Base-by-base conservation (phyloP, 2,113 vertebrate genomes). In the Paradoxurus hermaphroditus region DNA sequence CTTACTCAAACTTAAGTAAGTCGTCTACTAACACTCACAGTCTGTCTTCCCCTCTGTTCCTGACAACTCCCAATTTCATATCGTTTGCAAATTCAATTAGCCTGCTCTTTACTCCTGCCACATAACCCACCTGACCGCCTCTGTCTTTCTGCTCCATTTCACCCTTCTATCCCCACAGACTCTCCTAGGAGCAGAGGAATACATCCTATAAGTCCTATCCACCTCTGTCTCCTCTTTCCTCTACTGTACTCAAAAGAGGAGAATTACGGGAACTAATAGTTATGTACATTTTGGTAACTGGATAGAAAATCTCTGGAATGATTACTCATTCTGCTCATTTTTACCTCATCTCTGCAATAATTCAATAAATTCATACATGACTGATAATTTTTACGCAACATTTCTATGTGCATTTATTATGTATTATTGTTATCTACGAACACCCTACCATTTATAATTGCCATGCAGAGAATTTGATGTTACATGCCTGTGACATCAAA, bases 21-120 rank as follows among this genome's bases (percentile, higher is more conserved):
- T 96, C 56, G n/a, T 65, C 63, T 79, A 18, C 84, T 84, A 84
- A 78, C 18, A 70, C n/a, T 90, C 70, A 2, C n/a, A 90, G 84
- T n/a, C 21, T 41, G 27, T 56, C 79, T 95, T 94, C 73, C 70
- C 95, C 59, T 90, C 90, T 95, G 97, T 36, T 95, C 65, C 84
- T 87, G 44, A 94, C 86, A 96, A 90, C 83, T 96, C 96, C 79
- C 96, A 95, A 68, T 81, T 96, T 90, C 92, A 93, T 96, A 90
- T 95, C 56, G 78, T 95, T 97, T 97, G 93, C 87, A 95, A 97
- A 96, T 97, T 95, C 94, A 95, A 68, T 98, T 96, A 94, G 84
- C 27, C 70, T 96, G 73, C 78, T 94, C 96, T 96, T 94, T 96
- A 94, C 81, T 70, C 86, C 49, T 79, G 53, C 53, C 78, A 81